Percentiles rank a stretch among this genome's conserved stretches.
phyloP scores from a whole-genome alignment of 2,797 vertebrate species.

The Sebastes elongatus region DNA sequence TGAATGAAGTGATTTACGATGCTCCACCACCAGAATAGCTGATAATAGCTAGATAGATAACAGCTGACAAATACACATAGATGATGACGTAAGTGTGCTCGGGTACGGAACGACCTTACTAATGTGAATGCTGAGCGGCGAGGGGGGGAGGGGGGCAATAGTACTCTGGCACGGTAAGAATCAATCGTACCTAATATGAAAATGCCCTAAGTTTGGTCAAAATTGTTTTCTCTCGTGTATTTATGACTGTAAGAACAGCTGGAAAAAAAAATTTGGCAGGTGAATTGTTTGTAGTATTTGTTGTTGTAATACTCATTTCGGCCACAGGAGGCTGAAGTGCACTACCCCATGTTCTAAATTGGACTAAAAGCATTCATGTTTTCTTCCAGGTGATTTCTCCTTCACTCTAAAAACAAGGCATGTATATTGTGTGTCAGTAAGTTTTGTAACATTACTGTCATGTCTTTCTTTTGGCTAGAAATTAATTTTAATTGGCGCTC shows the following conservation, averaged over 20 bases:
- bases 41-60: too few relatives aligned
- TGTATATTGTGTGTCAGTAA: background rate
- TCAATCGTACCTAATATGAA: too few relatives aligned
- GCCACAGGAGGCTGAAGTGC: background rate
- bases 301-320: background rate
- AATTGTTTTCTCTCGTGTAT: background rate
- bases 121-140: too few relatives aligned
- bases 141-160: too few relatives aligned
- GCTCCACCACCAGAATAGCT: too few relatives aligned
- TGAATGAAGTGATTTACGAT: too few relatives aligned
- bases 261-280: background rate
- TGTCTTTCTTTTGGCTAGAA: background rate
- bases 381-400: background rate
- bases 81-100: too few relatives aligned
- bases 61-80: too few relatives aligned
- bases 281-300: background rate
- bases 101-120: too few relatives aligned
- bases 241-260: background rate
- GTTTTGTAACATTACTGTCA: background rate
- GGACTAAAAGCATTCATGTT: background rate
- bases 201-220: background rate
- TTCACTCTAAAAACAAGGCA: background rate
- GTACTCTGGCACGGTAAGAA: accelerated
- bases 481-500: background rate
- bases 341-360: background rate